Base-by-base conservation (phyloP, 2,797 vertebrate genomes). In the Hemitrygon akajei region DNA sequence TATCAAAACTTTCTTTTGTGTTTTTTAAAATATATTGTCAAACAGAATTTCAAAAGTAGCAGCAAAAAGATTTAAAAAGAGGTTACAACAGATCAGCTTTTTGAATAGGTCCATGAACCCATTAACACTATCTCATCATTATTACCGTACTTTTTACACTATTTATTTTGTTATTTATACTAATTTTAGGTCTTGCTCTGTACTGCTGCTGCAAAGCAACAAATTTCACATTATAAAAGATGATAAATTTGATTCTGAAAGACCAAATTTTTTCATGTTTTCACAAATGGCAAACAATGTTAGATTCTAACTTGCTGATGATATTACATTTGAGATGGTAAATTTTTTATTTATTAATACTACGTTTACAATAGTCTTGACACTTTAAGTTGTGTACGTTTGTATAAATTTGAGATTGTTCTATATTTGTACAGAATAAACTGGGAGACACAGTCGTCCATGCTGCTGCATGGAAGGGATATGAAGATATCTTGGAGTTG, bases 391-490 rank as follows among this genome's bases (percentile, higher is more conserved):
- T 60, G 37, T 34, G 5, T 69, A 69, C n/a, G 69, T 3, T 3
- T 0, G 60, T 89, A 7, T 89, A 89, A 89, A 22, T 89, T 66
- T 89, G 16, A 11, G n/a, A 3, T n/a, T 37, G 6, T 20, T 18
- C 69, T 93, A 25, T 16, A n/a, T 66, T 93, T 20, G 40, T 16
- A 93, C 95, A 99, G 99, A 99, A 99, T 97, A 99, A 99, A 96
- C 96, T 99, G 94, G 99, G 99, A 94, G 99, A 99, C 96, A 99
- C 99, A 2, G 94, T 96, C 95, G 96, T 99, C 95, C 99, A 99
- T n/a, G 99, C 99, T 94, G 99, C 99, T 94, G 97, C 98, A 94
- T 99, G 99, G 99, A 99, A 99, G 94, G 99, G 99, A 94, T 99
- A 99, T 95, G 97, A 98, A 94, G 99, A 99, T 96, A 99, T 99